Conservation (phyloP, 2,113 vertebrate genomes). For the Lathamus discolor region DNA sequence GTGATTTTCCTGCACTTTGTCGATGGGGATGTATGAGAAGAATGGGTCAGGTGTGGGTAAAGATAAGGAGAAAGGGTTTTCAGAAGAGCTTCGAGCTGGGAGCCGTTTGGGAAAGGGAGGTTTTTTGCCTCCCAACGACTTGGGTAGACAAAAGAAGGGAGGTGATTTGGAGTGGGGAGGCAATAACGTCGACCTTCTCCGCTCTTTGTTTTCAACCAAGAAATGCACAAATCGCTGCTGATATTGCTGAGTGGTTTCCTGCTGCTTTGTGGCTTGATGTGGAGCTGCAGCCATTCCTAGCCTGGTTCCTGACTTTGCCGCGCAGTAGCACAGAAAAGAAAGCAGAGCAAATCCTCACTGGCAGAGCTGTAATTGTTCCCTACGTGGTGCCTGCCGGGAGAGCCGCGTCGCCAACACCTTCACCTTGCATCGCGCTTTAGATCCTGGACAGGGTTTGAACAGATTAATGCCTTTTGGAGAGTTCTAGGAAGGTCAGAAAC, state of each 20-base stretch:
- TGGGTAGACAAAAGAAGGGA: constrained; percentile 11
- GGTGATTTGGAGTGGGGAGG: neutral
- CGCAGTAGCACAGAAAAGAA: neutral
- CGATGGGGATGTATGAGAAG: neutral
- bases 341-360: neutral
- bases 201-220: constrained; percentile 53
- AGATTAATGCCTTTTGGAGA: neutral
- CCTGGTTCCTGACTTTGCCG: neutral
- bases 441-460: neutral
- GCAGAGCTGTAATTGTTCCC: fast-evolving
- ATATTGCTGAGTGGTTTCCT: constrained; percentile 55
- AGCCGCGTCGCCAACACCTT: neutral
- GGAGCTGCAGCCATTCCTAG: neutral
- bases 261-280: constrained; percentile 45
- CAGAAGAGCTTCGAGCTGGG: neutral
- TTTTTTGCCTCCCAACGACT: neutral
- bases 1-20: neutral
- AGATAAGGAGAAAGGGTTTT: neutral
- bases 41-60: neutral
- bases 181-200: neutral
- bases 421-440: neutral
- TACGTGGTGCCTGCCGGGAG: fast-evolving
- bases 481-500: constrained; percentile 20
- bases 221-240: constrained; percentile 50
- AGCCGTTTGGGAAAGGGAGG: neutral